Conservation (phyloP, 2,113 vertebrate species). For the Argyrosomus japonicus region DNA sequence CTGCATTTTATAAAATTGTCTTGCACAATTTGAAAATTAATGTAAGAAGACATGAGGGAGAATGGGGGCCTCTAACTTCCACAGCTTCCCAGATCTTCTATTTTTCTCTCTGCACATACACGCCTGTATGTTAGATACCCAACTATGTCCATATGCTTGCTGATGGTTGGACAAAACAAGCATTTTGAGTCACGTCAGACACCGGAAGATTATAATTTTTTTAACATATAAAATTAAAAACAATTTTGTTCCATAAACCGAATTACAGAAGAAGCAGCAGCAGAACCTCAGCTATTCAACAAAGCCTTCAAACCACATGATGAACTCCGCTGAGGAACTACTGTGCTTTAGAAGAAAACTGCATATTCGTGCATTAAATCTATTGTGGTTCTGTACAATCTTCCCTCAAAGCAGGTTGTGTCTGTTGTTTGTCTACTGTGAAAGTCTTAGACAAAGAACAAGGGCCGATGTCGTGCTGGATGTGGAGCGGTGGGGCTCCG, state of each 20-base stretch:
- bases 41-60: neutral
- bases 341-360: neutral
- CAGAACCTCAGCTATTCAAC: neutral
- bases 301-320: neutral
- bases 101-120: neutral
- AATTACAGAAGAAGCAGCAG: neutral
- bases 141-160: no score
- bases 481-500: no score
- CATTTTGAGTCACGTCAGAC: no score
- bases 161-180: no score
- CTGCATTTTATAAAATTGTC: neutral
- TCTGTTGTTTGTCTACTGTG: neutral
- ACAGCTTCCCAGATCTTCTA: neutral
- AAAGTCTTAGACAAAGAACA: neutral
- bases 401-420: neutral
- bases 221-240: no score
- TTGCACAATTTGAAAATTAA: neutral
- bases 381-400: neutral
- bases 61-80: neutral
- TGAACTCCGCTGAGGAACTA: neutral
- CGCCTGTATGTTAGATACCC: no score
- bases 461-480: no score
- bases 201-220: no score
- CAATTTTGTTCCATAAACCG: no score
- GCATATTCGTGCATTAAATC: neutral